These are phyloP conservation scores for Amniataba percoides DNA, from an alignment of 2,797 vertebrate genomes.

Conservation along the genomic window DNA sequence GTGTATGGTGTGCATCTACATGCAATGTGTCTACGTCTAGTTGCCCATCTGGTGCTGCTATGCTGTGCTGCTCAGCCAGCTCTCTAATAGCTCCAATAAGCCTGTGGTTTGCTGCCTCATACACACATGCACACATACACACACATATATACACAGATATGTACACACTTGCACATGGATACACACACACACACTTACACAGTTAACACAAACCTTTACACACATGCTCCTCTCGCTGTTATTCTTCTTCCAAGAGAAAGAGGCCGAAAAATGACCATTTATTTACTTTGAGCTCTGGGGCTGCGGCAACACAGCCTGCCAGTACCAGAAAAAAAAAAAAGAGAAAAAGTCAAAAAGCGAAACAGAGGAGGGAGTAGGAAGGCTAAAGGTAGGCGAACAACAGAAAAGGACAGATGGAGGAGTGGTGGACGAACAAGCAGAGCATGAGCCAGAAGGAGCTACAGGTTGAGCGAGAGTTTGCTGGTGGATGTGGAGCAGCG, in stretches of 20 bases:
- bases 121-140: constrained; percentile 59
- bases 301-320: constrained; percentile 72
- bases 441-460: constrained; percentile 43
- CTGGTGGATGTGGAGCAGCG: constrained; percentile 70
- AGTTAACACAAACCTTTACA: constrained; percentile 69
- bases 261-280: constrained; percentile 83
- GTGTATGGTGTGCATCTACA: constrained; percentile 39
- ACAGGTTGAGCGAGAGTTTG: constrained; percentile 56
- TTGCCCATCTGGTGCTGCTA: constrained; percentile 87
- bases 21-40: constrained; percentile 66
- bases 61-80: constrained; percentile 80
- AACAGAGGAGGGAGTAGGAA: constrained; percentile 51
- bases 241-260: constrained; percentile 83
- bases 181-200: constrained; percentile 49
- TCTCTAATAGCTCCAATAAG: constrained; percentile 88
- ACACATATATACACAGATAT: constrained; percentile 54
- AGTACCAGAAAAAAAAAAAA: constrained; percentile 49
- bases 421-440: constrained; percentile 49
- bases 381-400: constrained; percentile 61
- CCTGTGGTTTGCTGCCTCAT: constrained; percentile 86
- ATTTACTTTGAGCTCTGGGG: constrained; percentile 82
- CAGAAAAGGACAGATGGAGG: constrained; percentile 53
- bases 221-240: constrained; percentile 78
- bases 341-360: constrained; percentile 51
- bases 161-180: constrained; percentile 64